Percentiles rank a stretch among this genome's conserved stretches.
Evolutionary conservation across 2,888 invertebrate genomes (phyloP).

Genomic region (Furcula furcula): DNA sequence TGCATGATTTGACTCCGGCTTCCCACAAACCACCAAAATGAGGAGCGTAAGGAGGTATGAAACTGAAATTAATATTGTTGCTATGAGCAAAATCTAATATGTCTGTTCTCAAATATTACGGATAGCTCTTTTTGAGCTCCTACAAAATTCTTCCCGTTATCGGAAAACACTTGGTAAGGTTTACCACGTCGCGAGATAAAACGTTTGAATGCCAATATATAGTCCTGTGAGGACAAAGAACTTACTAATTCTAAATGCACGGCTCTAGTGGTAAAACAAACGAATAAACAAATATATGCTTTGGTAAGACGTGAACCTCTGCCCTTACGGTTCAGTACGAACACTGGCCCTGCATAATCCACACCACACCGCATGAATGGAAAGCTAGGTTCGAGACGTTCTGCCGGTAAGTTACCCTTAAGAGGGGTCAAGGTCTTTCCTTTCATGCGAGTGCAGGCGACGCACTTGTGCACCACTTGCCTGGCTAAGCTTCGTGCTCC

Average conservation of each 20-base stretch:
- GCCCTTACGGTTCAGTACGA: constrained; percentile 1
- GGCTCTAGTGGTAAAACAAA: constrained; percentile 3
- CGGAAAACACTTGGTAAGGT: constrained; percentile 23
- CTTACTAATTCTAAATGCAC: constrained; percentile 4
- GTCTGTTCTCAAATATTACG: constrained; percentile 5
- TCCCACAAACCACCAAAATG: constrained; percentile 18
- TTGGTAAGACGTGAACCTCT: constrained; percentile 1
- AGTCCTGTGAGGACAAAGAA: background rate
- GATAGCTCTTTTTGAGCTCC: constrained; percentile 17
- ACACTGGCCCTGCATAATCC: constrained; percentile 23
- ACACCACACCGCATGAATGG: constrained; percentile 24
- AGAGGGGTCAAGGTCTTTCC: background rate
- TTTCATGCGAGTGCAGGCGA: background rate
- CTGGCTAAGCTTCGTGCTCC: constrained; percentile 9
- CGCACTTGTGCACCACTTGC: background rate
- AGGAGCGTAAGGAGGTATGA: constrained; percentile 14
- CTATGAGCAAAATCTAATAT: constrained; percentile 6
- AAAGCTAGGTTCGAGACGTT: background rate
- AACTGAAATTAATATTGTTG: constrained; percentile 7
- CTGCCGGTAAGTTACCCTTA: constrained; percentile 1
- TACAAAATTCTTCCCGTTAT: constrained; percentile 22
- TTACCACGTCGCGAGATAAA: constrained; percentile 26
- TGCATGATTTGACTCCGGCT: constrained; percentile 4
- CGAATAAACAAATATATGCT: constrained; percentile 3
- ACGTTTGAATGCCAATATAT: background rate